Conservation (phyloP, 2,797 vertebrate species). For the Enteromius thamalakanensis region DNA sequence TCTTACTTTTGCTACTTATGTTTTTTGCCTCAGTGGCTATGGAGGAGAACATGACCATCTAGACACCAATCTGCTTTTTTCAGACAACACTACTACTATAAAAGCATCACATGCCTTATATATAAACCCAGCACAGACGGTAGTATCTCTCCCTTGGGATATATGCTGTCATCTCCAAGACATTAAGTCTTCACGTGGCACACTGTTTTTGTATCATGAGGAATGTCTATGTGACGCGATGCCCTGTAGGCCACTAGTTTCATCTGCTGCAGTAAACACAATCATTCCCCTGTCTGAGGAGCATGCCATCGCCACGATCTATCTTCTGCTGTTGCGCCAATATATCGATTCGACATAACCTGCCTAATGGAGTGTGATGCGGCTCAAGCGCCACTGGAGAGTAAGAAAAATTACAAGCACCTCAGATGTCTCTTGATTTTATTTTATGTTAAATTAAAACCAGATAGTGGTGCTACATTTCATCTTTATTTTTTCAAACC, state of each 20-base stretch:
- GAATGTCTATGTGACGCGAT: background rate
- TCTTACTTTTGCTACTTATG: background rate
- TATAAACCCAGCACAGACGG: background rate
- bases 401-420: constrained; percentile 40
- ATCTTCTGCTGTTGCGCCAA: constrained; percentile 26
- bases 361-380: constrained; percentile 53
- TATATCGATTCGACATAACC: constrained; percentile 42
- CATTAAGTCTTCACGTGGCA: constrained; percentile 7
- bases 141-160: constrained; percentile 20
- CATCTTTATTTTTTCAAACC: constrained; percentile 10
- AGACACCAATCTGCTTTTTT: background rate
- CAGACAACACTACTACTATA: constrained; percentile 3
- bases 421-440: constrained; percentile 25
- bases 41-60: background rate
- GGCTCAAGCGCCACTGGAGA: constrained; percentile 22
- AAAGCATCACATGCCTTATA: constrained; percentile 24
- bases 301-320: background rate
- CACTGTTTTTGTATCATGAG: constrained; percentile 9
- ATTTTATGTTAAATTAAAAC: constrained; percentile 48
- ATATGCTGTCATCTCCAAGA: background rate
- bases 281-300: constrained; percentile 30
- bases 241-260: constrained; percentile 30
- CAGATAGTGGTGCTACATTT: constrained; percentile 31
- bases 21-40: background rate
- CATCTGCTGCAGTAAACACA: constrained; percentile 38